These are phyloP conservation scores for Melitaea cinxia DNA, from an alignment of 1,140 invertebrate species.

Conservation along the genomic window DNA sequence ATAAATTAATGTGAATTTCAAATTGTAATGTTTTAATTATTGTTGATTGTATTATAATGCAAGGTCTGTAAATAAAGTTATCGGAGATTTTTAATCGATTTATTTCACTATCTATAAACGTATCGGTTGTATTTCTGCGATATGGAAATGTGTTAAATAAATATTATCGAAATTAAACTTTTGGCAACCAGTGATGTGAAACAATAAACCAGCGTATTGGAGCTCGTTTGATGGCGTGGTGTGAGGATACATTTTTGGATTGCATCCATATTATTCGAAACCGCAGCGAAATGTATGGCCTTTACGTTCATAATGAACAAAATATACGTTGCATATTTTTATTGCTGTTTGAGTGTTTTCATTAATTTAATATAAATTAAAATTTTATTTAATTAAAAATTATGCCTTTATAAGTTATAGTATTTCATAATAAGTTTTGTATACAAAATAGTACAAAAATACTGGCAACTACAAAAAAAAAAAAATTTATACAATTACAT, in stretches of 20 bases:
- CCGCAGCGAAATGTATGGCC: constrained; percentile 56
- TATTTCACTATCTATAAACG: constrained; percentile 29
- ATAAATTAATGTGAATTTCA: constrained; percentile 77
- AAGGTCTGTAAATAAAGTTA: constrained; percentile 80
- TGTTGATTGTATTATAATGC: constrained; percentile 81
- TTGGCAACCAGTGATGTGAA: constrained; percentile 56
- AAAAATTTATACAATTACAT: background rate
- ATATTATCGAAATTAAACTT: constrained; percentile 48
- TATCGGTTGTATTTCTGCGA: constrained; percentile 10
- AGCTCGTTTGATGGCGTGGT: constrained; percentile 52
- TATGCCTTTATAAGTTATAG: constrained; percentile 9
- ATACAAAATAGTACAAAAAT: background rate
- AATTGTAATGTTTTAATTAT: constrained; percentile 73
- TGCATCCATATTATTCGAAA: constrained; percentile 67
- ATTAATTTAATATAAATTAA: constrained; percentile 35
- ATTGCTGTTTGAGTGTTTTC: constrained; percentile 34
- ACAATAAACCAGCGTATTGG: constrained; percentile 56
- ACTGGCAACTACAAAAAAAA: background rate
- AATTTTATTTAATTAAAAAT: constrained; percentile 20
- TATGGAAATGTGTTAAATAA: constrained; percentile 33
- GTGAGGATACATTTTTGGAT: constrained; percentile 69
- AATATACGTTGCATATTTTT: constrained; percentile 40
- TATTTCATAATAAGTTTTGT: background rate
- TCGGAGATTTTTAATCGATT: constrained; percentile 64
- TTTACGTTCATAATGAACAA: constrained; percentile 45